Percentiles rank a stretch among this genome's conserved stretches.
Evolutionary conservation across 2,113 vertebrate species (phyloP).

Genomic region (Lethenteron reissneri): DNA sequence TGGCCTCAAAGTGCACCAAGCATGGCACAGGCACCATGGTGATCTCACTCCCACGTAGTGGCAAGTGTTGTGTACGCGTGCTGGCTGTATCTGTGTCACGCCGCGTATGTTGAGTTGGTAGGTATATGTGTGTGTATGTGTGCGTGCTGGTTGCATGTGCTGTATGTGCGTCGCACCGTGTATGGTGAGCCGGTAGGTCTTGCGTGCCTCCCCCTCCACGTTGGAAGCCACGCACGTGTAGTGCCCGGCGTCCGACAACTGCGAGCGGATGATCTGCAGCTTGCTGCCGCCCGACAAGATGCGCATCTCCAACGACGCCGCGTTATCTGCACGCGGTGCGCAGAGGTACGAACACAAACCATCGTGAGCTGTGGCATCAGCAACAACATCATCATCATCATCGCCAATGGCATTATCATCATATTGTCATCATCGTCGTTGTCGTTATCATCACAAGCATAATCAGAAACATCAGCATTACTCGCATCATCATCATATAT

Average conservation of each 20-base stretch:
- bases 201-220: constrained; percentile 48
- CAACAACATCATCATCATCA: no score
- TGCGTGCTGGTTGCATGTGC: constrained; percentile 44
- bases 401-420: no score
- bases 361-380: no score
- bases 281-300: constrained; percentile 69
- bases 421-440: no score
- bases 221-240: constrained; percentile 71
- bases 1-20: no score
- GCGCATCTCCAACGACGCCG: constrained; percentile 53
- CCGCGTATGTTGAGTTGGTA: constrained; percentile 62
- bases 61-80: constrained; percentile 29
- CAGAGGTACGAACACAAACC: no score
- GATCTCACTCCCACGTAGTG: no score
- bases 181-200: constrained; percentile 52
- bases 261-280: constrained; percentile 58
- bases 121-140: constrained; percentile 47
- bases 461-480: no score
- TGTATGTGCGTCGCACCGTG: constrained; percentile 30
- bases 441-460: no score
- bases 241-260: constrained; percentile 43
- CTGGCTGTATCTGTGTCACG: constrained; percentile 23
- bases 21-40: no score
- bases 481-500: no score
- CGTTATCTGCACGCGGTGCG: constrained; percentile 29